A percentile compares a stretch with the other conserved stretches of the same genome.
These are phyloP conservation scores for Ormia ochracea DNA, from an alignment of 2,888 invertebrate species.

Conservation along the genomic window DNA sequence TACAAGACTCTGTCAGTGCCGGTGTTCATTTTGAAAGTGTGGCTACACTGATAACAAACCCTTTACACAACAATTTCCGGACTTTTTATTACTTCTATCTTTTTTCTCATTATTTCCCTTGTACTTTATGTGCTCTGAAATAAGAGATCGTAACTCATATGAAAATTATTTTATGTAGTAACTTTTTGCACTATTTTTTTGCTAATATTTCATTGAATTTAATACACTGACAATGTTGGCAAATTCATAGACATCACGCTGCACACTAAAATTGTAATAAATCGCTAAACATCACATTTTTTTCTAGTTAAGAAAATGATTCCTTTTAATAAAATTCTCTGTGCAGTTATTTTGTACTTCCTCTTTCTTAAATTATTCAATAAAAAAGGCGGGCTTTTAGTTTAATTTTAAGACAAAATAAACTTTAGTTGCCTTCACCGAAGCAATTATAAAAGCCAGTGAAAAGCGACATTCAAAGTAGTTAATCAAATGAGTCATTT, in stretches of 20 bases:
- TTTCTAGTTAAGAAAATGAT: too few species aligned
- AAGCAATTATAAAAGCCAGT: too few species aligned
- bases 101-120: background rate
- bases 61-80: conserved; percentile 38
- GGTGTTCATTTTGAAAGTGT: conserved; percentile 52
- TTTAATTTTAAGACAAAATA: too few species aligned
- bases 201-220: background rate
- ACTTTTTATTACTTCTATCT: background rate
- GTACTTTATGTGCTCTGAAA: conserved; percentile 1
- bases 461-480: too few species aligned
- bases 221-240: background rate
- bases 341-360: too few species aligned
- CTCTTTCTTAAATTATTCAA: too few species aligned
- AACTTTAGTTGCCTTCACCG: too few species aligned
- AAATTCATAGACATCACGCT: background rate
- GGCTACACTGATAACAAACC: conserved; percentile 60
- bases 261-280: background rate
- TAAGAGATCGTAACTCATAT: conserved; percentile 1
- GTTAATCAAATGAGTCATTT: too few species aligned
- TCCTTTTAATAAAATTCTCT: too few species aligned
- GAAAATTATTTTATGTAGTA: conserved; percentile 15
- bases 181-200: background rate
- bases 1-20: conserved; percentile 43
- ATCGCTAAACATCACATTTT: too few species aligned
- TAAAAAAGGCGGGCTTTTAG: too few species aligned